Evolutionary conservation across 2,113 vertebrate genomes (phyloP).

Genomic region (Tachycineta bicolor): DNA sequence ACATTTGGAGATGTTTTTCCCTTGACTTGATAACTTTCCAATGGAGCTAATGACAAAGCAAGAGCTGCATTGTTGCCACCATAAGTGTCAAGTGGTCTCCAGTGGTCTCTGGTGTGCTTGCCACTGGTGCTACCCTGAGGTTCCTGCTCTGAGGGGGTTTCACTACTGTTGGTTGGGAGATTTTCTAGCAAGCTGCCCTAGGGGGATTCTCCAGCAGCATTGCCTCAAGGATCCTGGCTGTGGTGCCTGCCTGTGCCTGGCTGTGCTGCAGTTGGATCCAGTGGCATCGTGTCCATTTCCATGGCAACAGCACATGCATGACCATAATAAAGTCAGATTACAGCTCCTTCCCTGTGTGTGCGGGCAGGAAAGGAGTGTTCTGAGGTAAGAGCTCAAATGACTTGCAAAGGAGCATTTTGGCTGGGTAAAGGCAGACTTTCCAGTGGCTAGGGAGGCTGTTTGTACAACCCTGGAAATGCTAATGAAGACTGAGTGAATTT

Average conservation of each 20-base stretch:
- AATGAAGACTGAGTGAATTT: background rate
- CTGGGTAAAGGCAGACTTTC: background rate
- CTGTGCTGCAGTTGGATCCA: background rate
- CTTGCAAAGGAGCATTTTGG: background rate
- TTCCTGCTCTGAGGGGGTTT: background rate
- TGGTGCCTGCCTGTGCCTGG: background rate
- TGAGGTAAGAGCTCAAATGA: slow-evolving; percentile 15
- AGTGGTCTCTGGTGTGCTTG: background rate
- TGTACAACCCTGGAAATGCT: background rate
- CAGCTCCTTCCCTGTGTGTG: background rate
- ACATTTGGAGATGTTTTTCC: background rate
- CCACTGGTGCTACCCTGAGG: rapidly evolving
- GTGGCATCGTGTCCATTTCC: background rate
- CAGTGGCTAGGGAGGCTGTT: background rate
- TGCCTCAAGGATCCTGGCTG: background rate
- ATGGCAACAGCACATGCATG: background rate
- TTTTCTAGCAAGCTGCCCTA: background rate
- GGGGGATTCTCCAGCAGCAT: background rate
- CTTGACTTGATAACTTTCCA: background rate
- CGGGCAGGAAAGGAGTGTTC: slow-evolving; percentile 24
- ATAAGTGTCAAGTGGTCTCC: background rate
- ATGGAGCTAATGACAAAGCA: background rate
- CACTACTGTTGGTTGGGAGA: background rate
- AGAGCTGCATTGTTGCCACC: background rate
- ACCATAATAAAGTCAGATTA: background rate